phyloP scores from a whole-genome alignment of 2,113 vertebrate genomes.

The Passer montanus region DNA sequence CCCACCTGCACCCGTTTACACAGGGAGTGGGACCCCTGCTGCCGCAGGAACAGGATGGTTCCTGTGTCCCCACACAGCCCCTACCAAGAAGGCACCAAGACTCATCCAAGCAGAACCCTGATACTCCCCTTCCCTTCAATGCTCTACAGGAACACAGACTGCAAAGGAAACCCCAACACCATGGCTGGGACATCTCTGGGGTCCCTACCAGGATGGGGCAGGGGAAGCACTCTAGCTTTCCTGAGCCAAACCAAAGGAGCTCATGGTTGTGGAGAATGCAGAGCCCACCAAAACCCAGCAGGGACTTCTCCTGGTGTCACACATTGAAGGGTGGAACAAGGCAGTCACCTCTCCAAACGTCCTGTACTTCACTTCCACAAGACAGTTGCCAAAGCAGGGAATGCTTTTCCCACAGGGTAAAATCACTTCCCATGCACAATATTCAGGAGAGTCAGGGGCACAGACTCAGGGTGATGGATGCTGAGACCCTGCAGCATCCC shows the following conservation, averaged over 20 bases:
- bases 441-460: not conserved
- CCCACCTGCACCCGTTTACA: not conserved
- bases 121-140: not conserved
- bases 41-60: not conserved
- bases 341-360: accelerated
- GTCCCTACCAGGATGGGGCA: not conserved
- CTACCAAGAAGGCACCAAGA: not conserved
- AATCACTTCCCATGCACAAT: not conserved
- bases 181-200: not conserved
- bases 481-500: not conserved
- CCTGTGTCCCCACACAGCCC: not conserved
- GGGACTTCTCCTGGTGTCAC: not conserved
- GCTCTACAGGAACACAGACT: not conserved
- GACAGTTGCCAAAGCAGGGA: not conserved
- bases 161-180: not conserved
- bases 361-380: not conserved
- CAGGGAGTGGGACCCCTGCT: accelerated
- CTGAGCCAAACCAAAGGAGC: not conserved
- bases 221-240: not conserved
- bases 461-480: not conserved
- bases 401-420: not conserved
- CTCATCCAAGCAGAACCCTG: not conserved
- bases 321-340: too few relatives aligned
- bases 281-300: not conserved
- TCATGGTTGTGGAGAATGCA: not conserved